Base-by-base conservation (phyloP, 2,797 vertebrate species). In the Hypotaenidia philippensis region DNA sequence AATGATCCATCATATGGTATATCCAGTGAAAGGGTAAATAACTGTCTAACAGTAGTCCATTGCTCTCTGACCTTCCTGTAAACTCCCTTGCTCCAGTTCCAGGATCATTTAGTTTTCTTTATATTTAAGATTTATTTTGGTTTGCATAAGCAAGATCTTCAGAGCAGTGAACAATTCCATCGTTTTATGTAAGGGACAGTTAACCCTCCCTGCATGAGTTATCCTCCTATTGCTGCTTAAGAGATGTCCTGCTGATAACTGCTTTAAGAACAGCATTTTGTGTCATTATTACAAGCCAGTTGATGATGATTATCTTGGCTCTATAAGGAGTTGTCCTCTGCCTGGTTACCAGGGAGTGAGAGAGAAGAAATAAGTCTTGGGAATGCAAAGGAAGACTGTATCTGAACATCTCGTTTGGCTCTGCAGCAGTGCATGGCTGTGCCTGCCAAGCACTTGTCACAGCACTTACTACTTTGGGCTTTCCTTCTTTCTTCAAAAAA, bases 131-230 rank as follows among this genome's bases (percentile, higher is more conserved):
- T 92, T 84, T 92, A 87, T 94, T 95, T 93, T 91, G 32, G 23
- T 89, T 90, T 95, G 68, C 80, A 44, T 94, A 93, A 91, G 74
- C 85, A 87, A 69, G 49, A 47, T 89, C 85, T 79, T 91, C 61
- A 92, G 91, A 91, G 72, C 83, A 77, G 38, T 69, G 78, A 88
- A n/a, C 32, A 10, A 13, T 88, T 89, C 16, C 50, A 76, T 63
- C 2, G 7, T 85, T 94, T 77, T 71, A 50, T 90, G 53, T 85
- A 74, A 88, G 74, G 89, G 86, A 59, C 49, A 71, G 90, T 95
- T 97, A 97, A 87, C 78, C 78, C 74, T 94, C 88, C 29, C 76
- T 87, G 88, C 91, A 76, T 95, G 92, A 96, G 60, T 92, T 97
- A 65, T 32, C 41, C 59, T 93, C 23, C 71, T 76, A 17, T 66